Base-by-base conservation (phyloP, 35 echinoderm and acorn worm genomes). In the Ptychodera flava region DNA sequence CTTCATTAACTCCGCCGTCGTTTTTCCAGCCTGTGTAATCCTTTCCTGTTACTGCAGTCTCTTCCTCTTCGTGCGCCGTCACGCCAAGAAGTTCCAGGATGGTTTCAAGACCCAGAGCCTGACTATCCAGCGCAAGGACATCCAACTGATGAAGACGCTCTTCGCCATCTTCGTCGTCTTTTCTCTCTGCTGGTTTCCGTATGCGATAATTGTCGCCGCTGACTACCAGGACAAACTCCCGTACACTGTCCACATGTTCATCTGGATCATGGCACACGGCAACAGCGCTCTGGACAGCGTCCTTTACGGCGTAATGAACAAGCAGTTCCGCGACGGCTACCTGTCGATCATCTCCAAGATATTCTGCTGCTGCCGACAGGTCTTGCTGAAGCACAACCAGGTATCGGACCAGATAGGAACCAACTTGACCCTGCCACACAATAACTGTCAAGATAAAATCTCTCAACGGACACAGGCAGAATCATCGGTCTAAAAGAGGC, bases 251-350 rank as follows among this genome's bases (percentile, higher is more conserved):
- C 45, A 64, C 45, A 64, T 64, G 45, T 6, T 64, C 22, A 12
- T 64, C 45, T 64, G 45, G 45, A 64, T 64, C 6, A 64, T 64
- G 45, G 45, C 45, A 64, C 45, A 64, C 22, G 45, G 45, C 45
- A 64, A 64, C 45, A 64, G 45, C 45, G 45, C 45, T 6, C 6
- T 64, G 45, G 45, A 64, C 45, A 64, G 45, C 45, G 45, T 64
- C 45, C 45, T 64, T 6, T 64, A 64, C 22, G 45, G 45, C 45
- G 22, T 64, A 6, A 64, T 64, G 45, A 64, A 64, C 45, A 64
- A 64, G 22, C 45, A 64, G 45, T 64, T 64, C 81, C 90, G 94
- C 0, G 27, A 81, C 38, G 94, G 94, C 1, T 96, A 93, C 88
- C 33, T 84, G 28, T 31, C 34, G 30, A 91, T 94, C 75, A 88